Evolutionary conservation across 2,888 invertebrate species (phyloP), one percentile per base, ranked within the genome.

Genomic region (Cetonia aurata): DNA sequence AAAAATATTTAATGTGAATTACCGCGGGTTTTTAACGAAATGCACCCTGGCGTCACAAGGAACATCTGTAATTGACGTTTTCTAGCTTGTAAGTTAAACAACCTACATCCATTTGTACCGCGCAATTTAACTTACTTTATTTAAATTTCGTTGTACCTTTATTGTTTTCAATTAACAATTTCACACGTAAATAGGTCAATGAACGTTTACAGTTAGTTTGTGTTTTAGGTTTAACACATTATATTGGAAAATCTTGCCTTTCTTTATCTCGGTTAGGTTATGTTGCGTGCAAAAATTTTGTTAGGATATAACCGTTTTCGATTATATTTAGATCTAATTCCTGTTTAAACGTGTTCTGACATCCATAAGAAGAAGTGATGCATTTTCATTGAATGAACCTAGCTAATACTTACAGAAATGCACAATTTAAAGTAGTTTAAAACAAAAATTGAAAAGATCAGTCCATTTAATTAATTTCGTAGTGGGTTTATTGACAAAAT

Each of bases 1-100:
- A 62, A 76, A 77, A 77, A 79, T 79, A 78, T 78, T 75, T 76
- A 68, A 74, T 77, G 79, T 80, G 79, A 77, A 75, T 75, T 77
- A 77, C 74, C 71, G 75, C 76, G 75, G 77, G 75, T 72, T 70
- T 66, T 71, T 74, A 74, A 73, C 75, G 78, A 76, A 78, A 81
- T 81, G 81, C 76, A 77, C 75, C 73, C 72, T 71, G 69, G 75
- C 76, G 73, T 62, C 70, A 62, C 71, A 67, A 74, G 68, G 74
- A 74, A 76, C 76, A 75, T 76, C 77, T 76, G 76, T 77, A 77
- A 74, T 74, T 73, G 75, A 76, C 77, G 76, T 76, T 75, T 76
- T 74, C 69, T 72, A 55, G 37, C 52, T 56, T 53, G 71, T 71
- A 69, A 71, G 71, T 68, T 56, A 62, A 52, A 67, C 57, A 48